These are phyloP conservation scores for Florisuga fusca DNA, from an alignment of 2,797 vertebrate species.

Conservation along the genomic window DNA sequence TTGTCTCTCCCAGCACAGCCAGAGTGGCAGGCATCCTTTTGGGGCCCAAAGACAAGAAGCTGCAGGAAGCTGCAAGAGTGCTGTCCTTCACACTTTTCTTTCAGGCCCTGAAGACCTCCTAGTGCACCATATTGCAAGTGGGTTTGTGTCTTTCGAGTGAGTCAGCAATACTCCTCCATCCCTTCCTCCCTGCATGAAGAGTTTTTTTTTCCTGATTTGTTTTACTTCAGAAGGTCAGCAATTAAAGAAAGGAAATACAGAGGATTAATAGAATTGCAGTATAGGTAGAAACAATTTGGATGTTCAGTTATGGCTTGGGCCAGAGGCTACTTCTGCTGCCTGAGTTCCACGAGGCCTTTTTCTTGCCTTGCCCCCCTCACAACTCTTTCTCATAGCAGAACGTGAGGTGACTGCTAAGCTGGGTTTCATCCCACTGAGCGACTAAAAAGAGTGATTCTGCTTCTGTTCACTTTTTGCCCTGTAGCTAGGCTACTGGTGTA, in stretches of 20 bases:
- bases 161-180: slow-evolving; percentile 54
- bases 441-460: slow-evolving; percentile 5
- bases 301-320: not conserved
- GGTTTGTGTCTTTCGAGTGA: slow-evolving; percentile 41
- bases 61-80: not conserved
- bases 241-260: not conserved
- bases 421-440: not conserved
- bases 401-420: not conserved
- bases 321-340: not conserved
- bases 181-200: slow-evolving; percentile 47
- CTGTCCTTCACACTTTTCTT: not conserved
- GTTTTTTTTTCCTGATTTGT: not conserved
- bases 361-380: not conserved
- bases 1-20: not conserved
- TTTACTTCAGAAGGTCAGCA: slow-evolving; percentile 8
- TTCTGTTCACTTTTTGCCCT: not conserved
- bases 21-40: not conserved
- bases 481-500: not conserved
- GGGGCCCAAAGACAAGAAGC: not conserved
- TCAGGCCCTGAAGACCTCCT: not conserved
- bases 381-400: slow-evolving; percentile 13
- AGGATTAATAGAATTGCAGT: not conserved
- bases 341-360: not conserved
- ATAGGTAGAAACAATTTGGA: not conserved
- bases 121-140: slow-evolving; percentile 49